Evolutionary conservation across 1,140 invertebrate genomes (phyloP).

Genomic region (Cydia fagiglandana): DNA sequence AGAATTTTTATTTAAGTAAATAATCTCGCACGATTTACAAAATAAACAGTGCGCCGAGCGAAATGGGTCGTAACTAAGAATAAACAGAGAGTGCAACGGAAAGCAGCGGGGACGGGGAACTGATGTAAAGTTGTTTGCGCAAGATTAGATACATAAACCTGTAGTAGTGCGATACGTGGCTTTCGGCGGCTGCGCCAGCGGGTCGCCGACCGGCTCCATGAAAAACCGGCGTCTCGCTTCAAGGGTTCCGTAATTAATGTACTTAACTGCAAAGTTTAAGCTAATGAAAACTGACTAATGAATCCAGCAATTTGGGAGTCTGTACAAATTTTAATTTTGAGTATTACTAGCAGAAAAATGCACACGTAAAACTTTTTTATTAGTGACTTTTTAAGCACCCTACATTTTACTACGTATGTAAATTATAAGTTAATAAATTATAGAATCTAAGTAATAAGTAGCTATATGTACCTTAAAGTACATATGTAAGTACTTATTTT

Average conservation of each 20-base stretch:
- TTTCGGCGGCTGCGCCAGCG: conserved; percentile 34
- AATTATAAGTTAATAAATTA: too few relatives aligned
- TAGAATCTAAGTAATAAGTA: too few relatives aligned
- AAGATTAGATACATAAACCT: conserved; percentile 60
- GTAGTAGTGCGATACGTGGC: conserved; percentile 38
- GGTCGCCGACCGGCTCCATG: conserved; percentile 37
- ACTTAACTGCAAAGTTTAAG: not conserved
- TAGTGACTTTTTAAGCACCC: too few relatives aligned
- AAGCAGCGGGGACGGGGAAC: conserved; percentile 37
- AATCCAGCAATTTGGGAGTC: not conserved
- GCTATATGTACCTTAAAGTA: too few relatives aligned
- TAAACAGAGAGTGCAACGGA: conserved; percentile 50
- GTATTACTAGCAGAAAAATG: too few relatives aligned
- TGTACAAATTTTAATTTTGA: too few relatives aligned
- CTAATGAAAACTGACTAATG: not conserved
- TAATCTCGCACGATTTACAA: conserved; percentile 45
- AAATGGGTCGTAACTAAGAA: conserved; percentile 59
- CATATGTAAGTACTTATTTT: too few relatives aligned
- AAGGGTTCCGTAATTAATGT: not conserved
- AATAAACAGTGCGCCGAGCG: conserved; percentile 45
- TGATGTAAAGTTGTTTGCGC: conserved; percentile 48
- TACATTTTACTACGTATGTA: too few relatives aligned
- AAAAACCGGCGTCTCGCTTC: conserved; percentile 33
- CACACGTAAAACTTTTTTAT: too few relatives aligned
- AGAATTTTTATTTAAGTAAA: conserved; percentile 36